phyloP scores from a whole-genome alignment of 2,888 invertebrate genomes.

The Conomelus anceps region DNA sequence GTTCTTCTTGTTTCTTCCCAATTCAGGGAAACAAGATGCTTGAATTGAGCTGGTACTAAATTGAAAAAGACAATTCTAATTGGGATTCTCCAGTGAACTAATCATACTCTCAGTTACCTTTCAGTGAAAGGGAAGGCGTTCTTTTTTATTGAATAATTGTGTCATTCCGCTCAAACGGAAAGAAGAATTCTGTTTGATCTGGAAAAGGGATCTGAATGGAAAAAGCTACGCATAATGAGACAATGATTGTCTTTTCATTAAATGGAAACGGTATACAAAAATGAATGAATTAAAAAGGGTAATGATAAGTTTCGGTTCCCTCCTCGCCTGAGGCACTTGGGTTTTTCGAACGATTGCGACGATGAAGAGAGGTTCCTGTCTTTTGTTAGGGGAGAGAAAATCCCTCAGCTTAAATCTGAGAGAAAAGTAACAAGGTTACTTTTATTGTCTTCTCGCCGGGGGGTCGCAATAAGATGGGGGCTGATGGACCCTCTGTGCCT shows the following conservation, averaged over 20 bases:
- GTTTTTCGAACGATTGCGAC: neutral
- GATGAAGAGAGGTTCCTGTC: neutral
- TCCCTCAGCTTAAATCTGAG: neutral
- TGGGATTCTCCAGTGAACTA: neutral
- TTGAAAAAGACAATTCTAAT: neutral
- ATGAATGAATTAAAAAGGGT: neutral
- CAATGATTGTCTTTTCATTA: neutral
- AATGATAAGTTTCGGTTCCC: neutral
- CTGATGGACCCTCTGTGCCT: neutral
- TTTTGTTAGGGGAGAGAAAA: neutral
- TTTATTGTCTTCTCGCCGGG: neutral
- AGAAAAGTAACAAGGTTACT: neutral
- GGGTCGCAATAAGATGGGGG: neutral
- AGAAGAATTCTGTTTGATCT: neutral
- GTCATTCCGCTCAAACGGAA: neutral
- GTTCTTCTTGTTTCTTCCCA: neutral
- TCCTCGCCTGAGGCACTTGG: neutral
- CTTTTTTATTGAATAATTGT: neutral
- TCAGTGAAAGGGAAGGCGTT: neutral
- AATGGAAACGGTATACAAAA: neutral
- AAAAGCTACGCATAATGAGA: neutral
- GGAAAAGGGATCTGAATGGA: neutral
- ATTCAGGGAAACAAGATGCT: neutral
- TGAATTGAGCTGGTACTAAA: neutral
- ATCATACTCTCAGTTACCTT: neutral